Percentiles rank a stretch among this genome's conserved stretches.
Conservation (phyloP, 2,888 invertebrate species). For the Plusia festucae region DNA sequence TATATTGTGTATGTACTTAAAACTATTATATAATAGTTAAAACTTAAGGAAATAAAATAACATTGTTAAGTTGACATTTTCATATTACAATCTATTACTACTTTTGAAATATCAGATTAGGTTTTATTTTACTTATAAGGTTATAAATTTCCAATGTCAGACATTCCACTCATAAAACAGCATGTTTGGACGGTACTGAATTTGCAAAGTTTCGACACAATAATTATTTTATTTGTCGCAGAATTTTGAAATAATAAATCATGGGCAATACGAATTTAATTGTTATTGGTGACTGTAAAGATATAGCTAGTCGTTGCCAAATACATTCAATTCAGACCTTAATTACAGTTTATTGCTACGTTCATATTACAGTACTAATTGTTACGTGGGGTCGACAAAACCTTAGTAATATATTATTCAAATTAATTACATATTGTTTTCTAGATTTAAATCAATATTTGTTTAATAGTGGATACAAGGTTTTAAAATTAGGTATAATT, state of each 20-base stretch:
- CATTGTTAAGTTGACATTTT: background rate
- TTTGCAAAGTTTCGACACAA: constrained; percentile 1
- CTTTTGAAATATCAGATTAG: background rate
- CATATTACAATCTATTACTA: background rate
- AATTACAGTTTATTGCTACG: background rate
- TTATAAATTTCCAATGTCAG: background rate
- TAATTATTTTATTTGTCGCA: background rate
- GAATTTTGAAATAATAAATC: background rate
- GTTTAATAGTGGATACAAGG: no score
- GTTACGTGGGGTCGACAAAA: no score
- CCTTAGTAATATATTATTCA: no score
- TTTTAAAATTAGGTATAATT: no score
- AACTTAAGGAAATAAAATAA: background rate
- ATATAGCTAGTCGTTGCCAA: background rate
- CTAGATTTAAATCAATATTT: no score
- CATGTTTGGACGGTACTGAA: background rate
- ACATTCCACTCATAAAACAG: constrained; percentile 1
- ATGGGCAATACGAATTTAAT: background rate
- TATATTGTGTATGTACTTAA: no score
- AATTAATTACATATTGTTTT: no score
- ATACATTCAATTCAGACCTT: background rate
- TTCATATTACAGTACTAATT: no score
- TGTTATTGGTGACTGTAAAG: background rate
- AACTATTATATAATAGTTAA: no score
- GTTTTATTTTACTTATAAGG: background rate